Conservation (phyloP, 37 sponge, comb jelly and placozoan species). For the Ephydatia muelleri region DNA sequence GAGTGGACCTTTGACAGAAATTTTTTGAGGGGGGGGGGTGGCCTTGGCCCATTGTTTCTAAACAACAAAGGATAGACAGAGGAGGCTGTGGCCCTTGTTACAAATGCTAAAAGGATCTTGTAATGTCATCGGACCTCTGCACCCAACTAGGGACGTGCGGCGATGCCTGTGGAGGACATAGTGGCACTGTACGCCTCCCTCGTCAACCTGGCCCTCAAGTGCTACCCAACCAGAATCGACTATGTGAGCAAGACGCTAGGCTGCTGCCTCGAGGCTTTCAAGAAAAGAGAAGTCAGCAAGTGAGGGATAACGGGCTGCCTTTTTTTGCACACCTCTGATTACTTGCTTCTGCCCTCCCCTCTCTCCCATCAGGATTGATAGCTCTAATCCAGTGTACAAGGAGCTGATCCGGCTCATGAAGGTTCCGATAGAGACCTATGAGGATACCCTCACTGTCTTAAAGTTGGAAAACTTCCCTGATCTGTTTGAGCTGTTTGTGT, state of each 20-base stretch:
- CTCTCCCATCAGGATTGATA: slow-evolving; percentile 53
- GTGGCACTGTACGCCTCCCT: slow-evolving; percentile 86
- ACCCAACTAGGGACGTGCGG: slow-evolving; percentile 65
- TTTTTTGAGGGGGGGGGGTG: no score
- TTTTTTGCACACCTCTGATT: not conserved
- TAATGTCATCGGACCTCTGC: no score
- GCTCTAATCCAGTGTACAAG: slow-evolving; percentile 20
- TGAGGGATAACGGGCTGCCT: not conserved
- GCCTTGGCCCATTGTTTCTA: no score
- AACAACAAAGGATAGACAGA: no score
- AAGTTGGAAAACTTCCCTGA: slow-evolving; percentile 73
- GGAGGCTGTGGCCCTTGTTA: no score
- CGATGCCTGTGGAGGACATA: slow-evolving; percentile 87
- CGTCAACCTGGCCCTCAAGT: slow-evolving; percentile 92
- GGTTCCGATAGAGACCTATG: slow-evolving; percentile 86
- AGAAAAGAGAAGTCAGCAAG: slow-evolving; percentile 49
- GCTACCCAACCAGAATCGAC: slow-evolving; percentile 83
- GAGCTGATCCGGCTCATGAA: slow-evolving; percentile 83
- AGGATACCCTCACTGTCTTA: slow-evolving; percentile 87
- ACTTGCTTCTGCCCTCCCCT: not conserved
- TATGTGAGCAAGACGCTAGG: slow-evolving; percentile 92
- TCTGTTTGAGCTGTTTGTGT: slow-evolving; percentile 63
- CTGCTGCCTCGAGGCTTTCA: slow-evolving; percentile 65
- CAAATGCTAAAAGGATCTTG: no score
- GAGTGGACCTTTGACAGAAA: no score